These are phyloP conservation scores for Perca fluviatilis DNA, from an alignment of 2,113 vertebrate genomes.

Conservation along the genomic window DNA sequence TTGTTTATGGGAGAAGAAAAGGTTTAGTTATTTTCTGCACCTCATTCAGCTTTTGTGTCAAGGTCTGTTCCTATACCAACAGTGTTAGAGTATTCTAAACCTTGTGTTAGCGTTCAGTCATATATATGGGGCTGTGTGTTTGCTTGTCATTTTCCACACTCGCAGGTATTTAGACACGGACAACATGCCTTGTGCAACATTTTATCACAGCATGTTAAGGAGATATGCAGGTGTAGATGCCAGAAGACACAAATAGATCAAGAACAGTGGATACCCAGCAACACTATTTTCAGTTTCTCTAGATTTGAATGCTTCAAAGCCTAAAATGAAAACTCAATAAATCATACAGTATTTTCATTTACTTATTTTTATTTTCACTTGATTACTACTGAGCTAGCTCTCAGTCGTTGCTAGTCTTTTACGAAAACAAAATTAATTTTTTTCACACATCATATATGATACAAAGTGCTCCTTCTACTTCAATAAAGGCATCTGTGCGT, in stretches of 20 bases:
- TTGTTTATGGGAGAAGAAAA: conserved; percentile 8
- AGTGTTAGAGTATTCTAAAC: conserved; percentile 60
- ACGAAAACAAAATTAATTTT: too few relatives aligned
- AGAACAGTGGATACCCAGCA: background rate
- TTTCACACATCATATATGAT: too few relatives aligned
- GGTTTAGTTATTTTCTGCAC: conserved; percentile 31
- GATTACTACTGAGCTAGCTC: too few relatives aligned
- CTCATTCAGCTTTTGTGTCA: conserved; percentile 51
- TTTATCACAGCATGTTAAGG: background rate
- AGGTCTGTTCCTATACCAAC: conserved; percentile 33
- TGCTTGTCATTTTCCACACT: conserved; percentile 41
- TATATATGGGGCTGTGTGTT: conserved; percentile 34
- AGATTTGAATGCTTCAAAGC: background rate
- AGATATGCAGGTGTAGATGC: background rate
- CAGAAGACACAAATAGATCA: background rate
- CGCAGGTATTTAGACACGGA: conserved; percentile 16
- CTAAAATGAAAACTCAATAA: background rate
- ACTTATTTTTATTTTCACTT: too few relatives aligned
- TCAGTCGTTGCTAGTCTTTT: too few relatives aligned
- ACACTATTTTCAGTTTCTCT: background rate
- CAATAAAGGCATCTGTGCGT: too few relatives aligned
- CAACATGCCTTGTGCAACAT: conserved; percentile 1
- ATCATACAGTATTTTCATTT: background rate
- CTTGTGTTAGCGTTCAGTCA: conserved; percentile 49
- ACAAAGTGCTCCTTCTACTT: too few relatives aligned